phyloP scores from a whole-genome alignment of 2,113 vertebrate species.

The Beaufortia kweichowensis region DNA sequence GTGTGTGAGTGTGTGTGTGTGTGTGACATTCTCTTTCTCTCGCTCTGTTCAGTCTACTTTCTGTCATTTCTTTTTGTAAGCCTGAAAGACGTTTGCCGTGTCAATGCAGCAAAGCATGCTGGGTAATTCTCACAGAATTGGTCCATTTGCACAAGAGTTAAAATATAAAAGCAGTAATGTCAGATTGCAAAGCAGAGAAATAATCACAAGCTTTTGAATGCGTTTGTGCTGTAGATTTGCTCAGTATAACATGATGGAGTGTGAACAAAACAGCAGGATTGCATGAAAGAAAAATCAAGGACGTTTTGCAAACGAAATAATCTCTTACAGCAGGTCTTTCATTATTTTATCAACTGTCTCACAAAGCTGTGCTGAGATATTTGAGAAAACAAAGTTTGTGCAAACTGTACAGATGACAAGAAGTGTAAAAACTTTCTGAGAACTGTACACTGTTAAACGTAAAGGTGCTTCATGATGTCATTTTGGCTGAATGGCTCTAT shows the following conservation, averaged over 20 bases:
- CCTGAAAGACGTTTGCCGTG: background rate
- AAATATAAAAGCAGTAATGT: slow-evolving; percentile 8
- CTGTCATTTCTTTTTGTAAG: background rate
- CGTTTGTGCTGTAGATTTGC: background rate
- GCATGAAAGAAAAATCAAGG: background rate
- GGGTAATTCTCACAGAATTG: slow-evolving; percentile 15
- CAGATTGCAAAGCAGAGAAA: background rate
- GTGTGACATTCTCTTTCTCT: background rate
- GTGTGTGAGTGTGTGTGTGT: background rate
- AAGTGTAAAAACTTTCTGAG: too few relatives aligned
- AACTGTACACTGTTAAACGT: too few relatives aligned
- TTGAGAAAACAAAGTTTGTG: too few relatives aligned
- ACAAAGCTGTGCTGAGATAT: too few relatives aligned
- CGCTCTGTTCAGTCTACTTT: background rate
- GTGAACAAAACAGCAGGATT: background rate
- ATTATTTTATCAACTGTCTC: background rate
- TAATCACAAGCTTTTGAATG: background rate
- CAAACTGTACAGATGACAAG: too few relatives aligned
- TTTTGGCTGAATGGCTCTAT: too few relatives aligned
- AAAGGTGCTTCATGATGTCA: too few relatives aligned
- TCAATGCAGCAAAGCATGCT: slow-evolving; percentile 1
- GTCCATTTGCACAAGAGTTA: background rate
- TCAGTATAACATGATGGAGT: background rate
- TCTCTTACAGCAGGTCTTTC: background rate
- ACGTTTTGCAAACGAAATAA: background rate